phyloP scores from a whole-genome alignment of 2,113 vertebrate genomes.

The Xerus inauris region DNA sequence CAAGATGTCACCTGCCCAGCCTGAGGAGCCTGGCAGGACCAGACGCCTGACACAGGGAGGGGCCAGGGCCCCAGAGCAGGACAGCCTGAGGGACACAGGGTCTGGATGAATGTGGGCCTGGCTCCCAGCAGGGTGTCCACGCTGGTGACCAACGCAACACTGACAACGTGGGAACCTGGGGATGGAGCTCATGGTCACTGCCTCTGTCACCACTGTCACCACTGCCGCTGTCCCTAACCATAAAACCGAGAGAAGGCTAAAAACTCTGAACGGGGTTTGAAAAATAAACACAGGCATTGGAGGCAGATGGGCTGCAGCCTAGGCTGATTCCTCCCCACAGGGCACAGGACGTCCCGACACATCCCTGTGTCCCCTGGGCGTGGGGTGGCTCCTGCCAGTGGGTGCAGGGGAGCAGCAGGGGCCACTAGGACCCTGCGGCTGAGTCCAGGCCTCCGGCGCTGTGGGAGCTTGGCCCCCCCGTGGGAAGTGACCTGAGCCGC shows the following conservation, averaged over 20 bases:
- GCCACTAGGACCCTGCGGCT: too few species aligned
- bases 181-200: fast-evolving
- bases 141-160: fast-evolving
- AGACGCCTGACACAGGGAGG: fast-evolving
- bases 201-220: fast-evolving
- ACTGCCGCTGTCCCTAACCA: background rate
- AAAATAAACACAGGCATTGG: background rate
- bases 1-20: too few species aligned
- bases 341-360: fast-evolving
- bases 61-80: fast-evolving
- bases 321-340: background rate
- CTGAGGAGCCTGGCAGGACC: fast-evolving
- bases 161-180: fast-evolving
- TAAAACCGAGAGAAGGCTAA: background rate
- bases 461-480: too few species aligned
- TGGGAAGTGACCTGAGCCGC: too few species aligned
- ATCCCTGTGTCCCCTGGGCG: fast-evolving
- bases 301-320: background rate
- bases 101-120: fast-evolving
- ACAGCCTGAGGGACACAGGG: fast-evolving
- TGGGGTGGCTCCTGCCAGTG: fast-evolving
- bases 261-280: background rate
- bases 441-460: too few species aligned
- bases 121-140: fast-evolving
- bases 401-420: fast-evolving